These are phyloP conservation scores for Coracias cyanogaster DNA, from an alignment of 2,797 vertebrate species.

Conservation along the genomic window DNA sequence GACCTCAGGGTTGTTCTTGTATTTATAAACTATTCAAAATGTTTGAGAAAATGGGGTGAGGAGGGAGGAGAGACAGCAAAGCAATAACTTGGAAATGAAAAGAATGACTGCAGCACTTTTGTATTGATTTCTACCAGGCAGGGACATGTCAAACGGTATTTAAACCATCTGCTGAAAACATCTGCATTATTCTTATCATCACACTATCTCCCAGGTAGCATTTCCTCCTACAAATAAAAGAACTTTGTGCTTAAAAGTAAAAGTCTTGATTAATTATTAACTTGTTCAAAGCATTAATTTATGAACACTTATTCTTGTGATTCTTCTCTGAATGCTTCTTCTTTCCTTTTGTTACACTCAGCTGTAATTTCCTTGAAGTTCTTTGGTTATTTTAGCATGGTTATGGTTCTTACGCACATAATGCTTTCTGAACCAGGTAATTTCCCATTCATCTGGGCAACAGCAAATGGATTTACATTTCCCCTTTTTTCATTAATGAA, in stretches of 20 bases:
- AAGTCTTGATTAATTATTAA: conserved; percentile 24
- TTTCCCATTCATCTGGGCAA: background rate
- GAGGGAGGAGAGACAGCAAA: background rate
- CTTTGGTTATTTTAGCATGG: conserved; percentile 11
- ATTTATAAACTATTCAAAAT: conserved; percentile 43
- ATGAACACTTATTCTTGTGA: background rate
- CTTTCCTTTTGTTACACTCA: background rate
- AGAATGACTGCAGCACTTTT: background rate
- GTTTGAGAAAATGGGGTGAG: conserved; percentile 26
- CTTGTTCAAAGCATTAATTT: background rate
- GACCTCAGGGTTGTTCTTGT: background rate
- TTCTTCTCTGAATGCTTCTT: background rate
- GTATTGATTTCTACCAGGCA: conserved; percentile 28
- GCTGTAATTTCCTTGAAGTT: conserved; percentile 2
- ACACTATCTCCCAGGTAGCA: conserved; percentile 34
- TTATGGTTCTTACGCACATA: background rate
- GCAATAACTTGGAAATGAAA: conserved; percentile 51
- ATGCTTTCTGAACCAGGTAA: background rate
- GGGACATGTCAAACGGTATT: conserved; percentile 15
- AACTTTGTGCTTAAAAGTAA: background rate
- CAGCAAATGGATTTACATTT: background rate
- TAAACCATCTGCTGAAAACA: conserved; percentile 27
- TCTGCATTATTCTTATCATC: conserved; percentile 35
- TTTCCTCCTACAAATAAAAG: conserved; percentile 38
- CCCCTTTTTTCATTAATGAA: background rate